Base-by-base conservation (phyloP, 2,113 vertebrate species). In the Brachirus orientalis region DNA sequence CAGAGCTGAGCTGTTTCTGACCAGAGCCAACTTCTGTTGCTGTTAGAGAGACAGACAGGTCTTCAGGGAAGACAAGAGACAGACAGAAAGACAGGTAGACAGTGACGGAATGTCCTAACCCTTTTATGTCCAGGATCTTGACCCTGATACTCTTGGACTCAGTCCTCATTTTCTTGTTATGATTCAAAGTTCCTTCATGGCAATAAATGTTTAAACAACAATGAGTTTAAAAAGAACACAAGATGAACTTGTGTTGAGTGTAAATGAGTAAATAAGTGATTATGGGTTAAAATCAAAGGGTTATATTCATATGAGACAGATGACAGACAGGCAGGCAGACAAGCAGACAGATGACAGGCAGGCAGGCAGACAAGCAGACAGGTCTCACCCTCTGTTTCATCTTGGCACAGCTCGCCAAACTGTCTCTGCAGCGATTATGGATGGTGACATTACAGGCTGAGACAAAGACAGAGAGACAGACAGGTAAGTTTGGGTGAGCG, bases 11-110 rank as follows among this genome's bases (percentile, higher is more conserved):
- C 89, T 95, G 92, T 96, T 98, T 79, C 96, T 95, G 33, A 92
- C 91, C 76, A 97, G 78, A 0, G 95, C 92, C 0, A 96, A 90
- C 83, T 97, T 97, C 92, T 97, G 96, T 86, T 98, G 96, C 96
- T 96, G 92, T 62, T 4, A 18, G 35, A 11, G 9, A 52, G 61
- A 14, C 3, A 8, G 57, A 17, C 16, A 45, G 20, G 22, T 17
- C 10, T 7, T 19, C 6, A 54, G 10, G 1, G n/a, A n/a, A n/a
- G n/a, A n/a, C n/a, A n/a, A n/a, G n/a, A 3, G 38, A 8, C 38
- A 40, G 38, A 40, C 38, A 12, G 38, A 14, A 12, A 22, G 55
- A 58, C 11, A 60, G 70, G 40, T 47, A 20, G 28, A 18, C 7
- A n/a, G n/a, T n/a, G n/a, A n/a, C n/a, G n/a, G n/a, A n/a, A n/a